These are phyloP conservation scores for Eremophila alpestris DNA, from an alignment of 2,797 vertebrate species.

Conservation along the genomic window DNA sequence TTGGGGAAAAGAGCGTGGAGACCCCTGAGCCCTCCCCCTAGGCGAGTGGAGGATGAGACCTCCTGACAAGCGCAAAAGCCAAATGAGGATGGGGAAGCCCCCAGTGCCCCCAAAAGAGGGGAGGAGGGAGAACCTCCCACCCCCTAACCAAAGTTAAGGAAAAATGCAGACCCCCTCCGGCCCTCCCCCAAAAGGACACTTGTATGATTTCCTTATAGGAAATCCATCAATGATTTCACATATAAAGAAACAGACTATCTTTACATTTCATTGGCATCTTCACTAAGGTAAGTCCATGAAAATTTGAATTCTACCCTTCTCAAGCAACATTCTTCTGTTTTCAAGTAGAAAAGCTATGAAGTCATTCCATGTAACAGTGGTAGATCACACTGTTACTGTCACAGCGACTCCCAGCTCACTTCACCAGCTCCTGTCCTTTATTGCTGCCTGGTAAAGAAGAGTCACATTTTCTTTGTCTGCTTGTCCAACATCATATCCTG, in stretches of 20 bases:
- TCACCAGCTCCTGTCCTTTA: constrained; percentile 91
- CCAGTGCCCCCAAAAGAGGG: too few species aligned
- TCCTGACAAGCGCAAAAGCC: too few species aligned
- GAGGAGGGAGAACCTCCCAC: too few species aligned
- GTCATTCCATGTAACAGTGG: not conserved
- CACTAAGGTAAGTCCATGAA: not conserved
- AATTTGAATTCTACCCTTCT: not conserved
- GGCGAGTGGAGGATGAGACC: too few species aligned
- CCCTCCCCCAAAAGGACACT: too few species aligned
- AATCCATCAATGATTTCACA: not conserved
- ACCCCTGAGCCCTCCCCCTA: too few species aligned
- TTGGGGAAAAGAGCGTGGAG: too few species aligned
- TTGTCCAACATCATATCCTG: constrained; percentile 91
- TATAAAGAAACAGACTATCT: not conserved
- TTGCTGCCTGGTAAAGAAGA: constrained; percentile 95
- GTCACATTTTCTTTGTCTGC: constrained; percentile 96
- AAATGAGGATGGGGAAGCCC: too few species aligned
- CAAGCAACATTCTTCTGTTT: not conserved
- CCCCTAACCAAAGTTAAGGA: too few species aligned
- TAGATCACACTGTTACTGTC: not conserved
- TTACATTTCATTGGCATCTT: not conserved
- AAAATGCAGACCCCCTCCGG: too few species aligned
- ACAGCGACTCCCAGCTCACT: constrained; percentile 77
- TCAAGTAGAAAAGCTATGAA: not conserved
- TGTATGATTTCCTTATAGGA: too few species aligned